A percentile compares a stretch with the other conserved stretches of the same genome.
These are phyloP conservation scores for Macrobrachium nipponense DNA, from an alignment of 1,140 invertebrate genomes.

Conservation along the genomic window DNA sequence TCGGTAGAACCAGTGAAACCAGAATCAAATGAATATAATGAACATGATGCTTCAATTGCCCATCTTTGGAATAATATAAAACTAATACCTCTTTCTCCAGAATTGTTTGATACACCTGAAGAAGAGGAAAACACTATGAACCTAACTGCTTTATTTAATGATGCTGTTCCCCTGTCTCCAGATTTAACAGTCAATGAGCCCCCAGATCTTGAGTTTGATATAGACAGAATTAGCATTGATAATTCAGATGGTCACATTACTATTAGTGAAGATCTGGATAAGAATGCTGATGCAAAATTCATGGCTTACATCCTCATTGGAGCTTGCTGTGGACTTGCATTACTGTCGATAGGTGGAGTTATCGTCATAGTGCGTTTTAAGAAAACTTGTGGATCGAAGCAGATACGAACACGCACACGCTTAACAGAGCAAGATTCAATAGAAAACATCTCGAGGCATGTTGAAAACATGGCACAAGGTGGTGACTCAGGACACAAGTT, in stretches of 20 bases:
- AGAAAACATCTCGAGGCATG: constrained; percentile 46
- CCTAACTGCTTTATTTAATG: constrained; percentile 47
- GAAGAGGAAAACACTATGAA: constrained; percentile 35
- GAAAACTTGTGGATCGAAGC: constrained; percentile 61
- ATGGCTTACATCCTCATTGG: constrained; percentile 63
- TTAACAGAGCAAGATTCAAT: constrained; percentile 52
- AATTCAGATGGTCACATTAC: not conserved
- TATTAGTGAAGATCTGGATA: constrained; percentile 3
- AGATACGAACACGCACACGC: constrained; percentile 53
- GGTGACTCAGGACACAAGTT: constrained; percentile 61
- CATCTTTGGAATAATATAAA: constrained; percentile 56
- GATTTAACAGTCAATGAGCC: not conserved
- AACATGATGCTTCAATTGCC: constrained; percentile 35
- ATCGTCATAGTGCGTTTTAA: constrained; percentile 62
- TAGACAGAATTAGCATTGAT: constrained; percentile 23
- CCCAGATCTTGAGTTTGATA: constrained; percentile 4
- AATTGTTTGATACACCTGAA: constrained; percentile 45
- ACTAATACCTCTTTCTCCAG: constrained; percentile 50
- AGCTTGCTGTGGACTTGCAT: constrained; percentile 58
- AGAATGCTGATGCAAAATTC: constrained; percentile 48
- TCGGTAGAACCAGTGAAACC: not conserved
- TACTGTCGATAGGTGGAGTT: constrained; percentile 58
- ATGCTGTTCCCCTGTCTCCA: constrained; percentile 39
- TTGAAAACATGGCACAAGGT: constrained; percentile 28
- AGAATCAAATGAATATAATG: not conserved